Percentiles rank a stretch among this genome's conserved stretches.
phyloP scores from a whole-genome alignment of 1,140 invertebrate species.

The Bicyclus anynana region DNA sequence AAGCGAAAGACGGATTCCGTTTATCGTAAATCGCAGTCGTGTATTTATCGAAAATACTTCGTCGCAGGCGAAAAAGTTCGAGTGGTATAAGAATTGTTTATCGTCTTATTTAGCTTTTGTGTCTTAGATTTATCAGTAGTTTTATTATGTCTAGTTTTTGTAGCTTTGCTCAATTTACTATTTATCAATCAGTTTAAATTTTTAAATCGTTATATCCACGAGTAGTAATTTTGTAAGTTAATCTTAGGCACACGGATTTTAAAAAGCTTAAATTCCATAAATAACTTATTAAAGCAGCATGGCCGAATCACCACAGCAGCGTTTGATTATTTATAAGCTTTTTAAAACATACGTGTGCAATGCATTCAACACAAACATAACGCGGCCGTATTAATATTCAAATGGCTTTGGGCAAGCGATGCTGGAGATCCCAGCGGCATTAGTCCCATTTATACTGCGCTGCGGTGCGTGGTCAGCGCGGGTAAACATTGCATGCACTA shows the following conservation, averaged over 20 bases:
- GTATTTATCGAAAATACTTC: slow-evolving; percentile 1
- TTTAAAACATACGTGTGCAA: slow-evolving; percentile 52
- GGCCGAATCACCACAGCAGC: slow-evolving; percentile 4
- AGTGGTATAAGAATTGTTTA: not conserved
- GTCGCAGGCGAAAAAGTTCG: not conserved
- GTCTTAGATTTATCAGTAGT: no score
- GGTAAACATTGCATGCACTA: slow-evolving; percentile 31
- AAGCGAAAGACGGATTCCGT: slow-evolving; percentile 52
- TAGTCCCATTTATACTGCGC: slow-evolving; percentile 57
- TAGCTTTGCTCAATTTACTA: no score
- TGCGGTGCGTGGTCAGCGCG: slow-evolving; percentile 35
- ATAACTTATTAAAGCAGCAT: not conserved
- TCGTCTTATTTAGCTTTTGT: not conserved
- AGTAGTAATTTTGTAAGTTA: no score
- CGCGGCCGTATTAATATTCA: slow-evolving; percentile 65
- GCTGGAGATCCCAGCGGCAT: slow-evolving; percentile 50
- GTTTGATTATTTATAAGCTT: slow-evolving; percentile 34
- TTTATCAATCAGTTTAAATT: no score
- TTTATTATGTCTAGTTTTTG: no score
- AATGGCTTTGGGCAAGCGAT: slow-evolving; percentile 54
- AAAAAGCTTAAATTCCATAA: not conserved
- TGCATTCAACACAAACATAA: slow-evolving; percentile 49
- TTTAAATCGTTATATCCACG: no score
- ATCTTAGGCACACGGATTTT: no score
- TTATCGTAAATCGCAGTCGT: slow-evolving; percentile 62